A percentile compares a stretch with the other conserved stretches of the same genome.
Evolutionary conservation across 2,113 vertebrate genomes (phyloP).

Genomic region (Mormyrus iriodes): DNA sequence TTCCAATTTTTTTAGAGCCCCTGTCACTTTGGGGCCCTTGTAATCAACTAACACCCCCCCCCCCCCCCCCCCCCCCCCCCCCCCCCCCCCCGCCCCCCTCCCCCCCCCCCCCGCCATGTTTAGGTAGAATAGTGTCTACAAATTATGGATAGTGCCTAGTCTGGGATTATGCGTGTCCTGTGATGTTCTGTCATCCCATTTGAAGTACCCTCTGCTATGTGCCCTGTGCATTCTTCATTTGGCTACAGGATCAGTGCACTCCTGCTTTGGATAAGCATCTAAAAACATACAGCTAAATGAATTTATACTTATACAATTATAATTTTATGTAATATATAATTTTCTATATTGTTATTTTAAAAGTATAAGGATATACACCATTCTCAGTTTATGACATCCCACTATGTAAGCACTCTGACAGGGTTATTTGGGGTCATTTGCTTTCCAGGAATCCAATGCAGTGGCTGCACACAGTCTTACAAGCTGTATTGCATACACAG

Average conservation of each 20-base stretch:
- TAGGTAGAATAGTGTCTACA: background rate
- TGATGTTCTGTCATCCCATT: background rate
- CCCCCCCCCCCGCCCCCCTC: no score
- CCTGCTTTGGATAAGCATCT: background rate
- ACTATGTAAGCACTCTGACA: background rate
- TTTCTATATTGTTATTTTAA: background rate
- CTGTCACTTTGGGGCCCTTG: no score
- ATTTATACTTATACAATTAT: no score
- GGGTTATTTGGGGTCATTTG: background rate
- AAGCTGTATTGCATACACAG: background rate
- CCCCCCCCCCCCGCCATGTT: no score
- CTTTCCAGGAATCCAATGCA: background rate
- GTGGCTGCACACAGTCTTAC: background rate
- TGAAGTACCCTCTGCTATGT: background rate
- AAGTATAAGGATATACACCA: background rate
- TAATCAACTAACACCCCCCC: no score
- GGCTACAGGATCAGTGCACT: background rate
- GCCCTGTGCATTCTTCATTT: background rate
- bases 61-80: no score
- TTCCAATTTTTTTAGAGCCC: no score
- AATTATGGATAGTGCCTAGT: background rate
- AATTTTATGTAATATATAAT: no score
- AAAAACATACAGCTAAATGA: background rate
- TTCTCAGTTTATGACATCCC: background rate
- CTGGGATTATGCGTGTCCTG: background rate